Evolutionary conservation across 2,797 vertebrate genomes (phyloP).

Genomic region (Tapera naevia): DNA sequence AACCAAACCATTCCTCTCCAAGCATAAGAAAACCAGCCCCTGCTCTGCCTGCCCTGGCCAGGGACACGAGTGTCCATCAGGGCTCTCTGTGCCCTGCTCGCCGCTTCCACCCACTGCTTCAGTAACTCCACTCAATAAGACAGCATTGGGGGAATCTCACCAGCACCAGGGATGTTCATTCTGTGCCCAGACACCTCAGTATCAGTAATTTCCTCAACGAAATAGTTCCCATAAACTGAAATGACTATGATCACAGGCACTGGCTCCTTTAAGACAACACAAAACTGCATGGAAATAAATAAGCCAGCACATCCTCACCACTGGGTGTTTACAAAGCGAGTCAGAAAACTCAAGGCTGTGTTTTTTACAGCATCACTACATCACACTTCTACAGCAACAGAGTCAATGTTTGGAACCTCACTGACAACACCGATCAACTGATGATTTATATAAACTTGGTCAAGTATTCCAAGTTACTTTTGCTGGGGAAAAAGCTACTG

Average conservation of each 20-base stretch:
- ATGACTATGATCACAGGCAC: accelerated
- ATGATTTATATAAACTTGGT: background rate
- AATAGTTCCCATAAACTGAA: background rate
- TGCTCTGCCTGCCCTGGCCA: background rate
- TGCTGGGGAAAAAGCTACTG: background rate
- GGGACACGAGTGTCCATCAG: background rate
- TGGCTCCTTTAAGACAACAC: background rate
- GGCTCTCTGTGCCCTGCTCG: too few relatives aligned
- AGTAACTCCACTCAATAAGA: background rate
- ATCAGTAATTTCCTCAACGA: background rate
- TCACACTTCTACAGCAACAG: background rate
- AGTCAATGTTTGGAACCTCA: background rate
- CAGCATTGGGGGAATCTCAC: background rate
- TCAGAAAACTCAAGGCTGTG: background rate
- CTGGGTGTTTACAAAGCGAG: background rate
- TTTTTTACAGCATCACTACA: background rate
- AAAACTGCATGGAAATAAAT: background rate
- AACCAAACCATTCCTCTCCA: accelerated
- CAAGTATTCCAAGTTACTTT: accelerated
- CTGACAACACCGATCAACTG: background rate
- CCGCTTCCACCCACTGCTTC: background rate
- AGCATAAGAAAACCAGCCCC: background rate
- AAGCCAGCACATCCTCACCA: background rate
- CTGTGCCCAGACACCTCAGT: background rate
- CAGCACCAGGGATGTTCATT: background rate